Evolutionary conservation across 2,888 invertebrate species (phyloP), one percentile per base, ranked within the genome.

Genomic region (Pyrrhosoma nymphula): DNA sequence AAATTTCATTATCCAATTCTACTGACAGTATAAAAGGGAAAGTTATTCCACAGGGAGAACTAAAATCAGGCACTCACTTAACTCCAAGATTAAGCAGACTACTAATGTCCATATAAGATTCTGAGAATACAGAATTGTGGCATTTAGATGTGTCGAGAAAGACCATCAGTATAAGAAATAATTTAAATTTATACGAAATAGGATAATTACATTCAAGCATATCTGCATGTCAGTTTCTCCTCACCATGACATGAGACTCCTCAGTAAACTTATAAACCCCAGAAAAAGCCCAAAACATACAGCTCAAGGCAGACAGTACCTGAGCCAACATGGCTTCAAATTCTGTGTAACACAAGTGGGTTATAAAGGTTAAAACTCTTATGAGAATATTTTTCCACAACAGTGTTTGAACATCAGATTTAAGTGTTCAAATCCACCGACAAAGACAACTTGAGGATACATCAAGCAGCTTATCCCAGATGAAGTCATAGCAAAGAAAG

Each of bases 391-490:
- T 93, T 55, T n/a, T 23, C 69, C 69, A 26, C n/a, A n/a, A 26
- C 35, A 39, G 47, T 16, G 20, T 63, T 82, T 35, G 35, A 69
- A 75, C 39, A 20, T n/a, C 16, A 63, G 93, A 10, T 93, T 23
- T 39, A 93, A 55, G 10, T 69, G 47, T 75, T 63, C 47, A 93
- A 93, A 69, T 35, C 75, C 69, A 93, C 75, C 93, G 75, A 47
- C 10, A 35, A 82, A 18, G 82, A 35, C 30, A 75, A 30, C 69
- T 75, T 69, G 30, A n/a, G 39, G 69, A 93, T 20, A 91, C n/a
- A 75, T 93, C 69, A 75, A 60, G 60, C 55, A 35, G 82, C 69
- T 93, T 47, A 26, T n/a, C 47, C 63, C 93, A 69, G 93, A 93
- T 26, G 35, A 93, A 69, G 39, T 63, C 93, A 75, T 26, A n/a